Evolutionary conservation across 1,140 invertebrate genomes (phyloP).

Genomic region (Asbolus verrucosus): DNA sequence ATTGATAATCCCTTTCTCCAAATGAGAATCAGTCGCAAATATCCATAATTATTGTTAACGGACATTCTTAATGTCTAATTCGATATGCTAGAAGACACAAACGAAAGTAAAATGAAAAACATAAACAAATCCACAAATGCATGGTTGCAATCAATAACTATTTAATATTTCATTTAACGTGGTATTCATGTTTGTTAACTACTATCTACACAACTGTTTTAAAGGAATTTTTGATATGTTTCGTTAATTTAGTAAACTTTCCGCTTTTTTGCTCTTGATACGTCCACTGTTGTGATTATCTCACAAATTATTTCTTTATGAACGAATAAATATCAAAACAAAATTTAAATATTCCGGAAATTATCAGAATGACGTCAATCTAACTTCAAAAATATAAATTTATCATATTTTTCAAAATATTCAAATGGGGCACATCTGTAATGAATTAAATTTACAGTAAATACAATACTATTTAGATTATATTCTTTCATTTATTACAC

Average conservation of each 20-base stretch:
- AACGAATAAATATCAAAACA: neutral
- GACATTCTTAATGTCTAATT: slow-evolving; percentile 33
- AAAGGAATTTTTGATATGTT: neutral
- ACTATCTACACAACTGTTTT: neutral
- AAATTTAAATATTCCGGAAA: neutral
- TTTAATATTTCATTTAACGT: neutral
- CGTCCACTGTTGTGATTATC: no score
- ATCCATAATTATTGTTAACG: slow-evolving; percentile 42
- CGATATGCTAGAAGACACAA: neutral
- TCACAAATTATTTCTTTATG: neutral
- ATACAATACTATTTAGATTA: neutral
- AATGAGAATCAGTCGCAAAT: slow-evolving; percentile 35
- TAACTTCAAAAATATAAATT: slow-evolving; percentile 3
- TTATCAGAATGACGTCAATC: neutral
- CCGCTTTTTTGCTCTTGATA: no score
- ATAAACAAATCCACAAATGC: neutral
- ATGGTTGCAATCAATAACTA: slow-evolving; percentile 3
- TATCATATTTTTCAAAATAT: neutral
- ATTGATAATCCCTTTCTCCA: no score
- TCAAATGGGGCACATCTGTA: neutral
- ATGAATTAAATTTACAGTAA: neutral
- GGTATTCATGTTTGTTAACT: neutral
- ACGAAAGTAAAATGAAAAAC: neutral
- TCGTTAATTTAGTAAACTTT: no score
- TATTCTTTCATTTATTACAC: neutral